Conservation (phyloP, 2,888 invertebrate species). For the Diloba caeruleocephala region DNA sequence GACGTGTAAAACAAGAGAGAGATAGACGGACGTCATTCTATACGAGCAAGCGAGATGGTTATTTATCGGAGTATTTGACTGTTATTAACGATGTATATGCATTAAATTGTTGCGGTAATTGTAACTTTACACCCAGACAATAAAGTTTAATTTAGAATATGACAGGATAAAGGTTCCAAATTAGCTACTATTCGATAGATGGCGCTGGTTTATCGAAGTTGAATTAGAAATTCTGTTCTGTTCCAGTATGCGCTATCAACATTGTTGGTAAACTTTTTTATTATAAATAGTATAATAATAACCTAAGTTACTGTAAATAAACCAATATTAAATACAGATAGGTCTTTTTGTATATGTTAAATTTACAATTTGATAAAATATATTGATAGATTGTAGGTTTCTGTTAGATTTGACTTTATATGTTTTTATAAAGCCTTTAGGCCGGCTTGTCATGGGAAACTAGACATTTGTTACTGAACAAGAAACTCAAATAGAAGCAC, state of each 20-base stretch:
- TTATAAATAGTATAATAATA: slow-evolving; percentile 10
- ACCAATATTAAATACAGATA: slow-evolving; percentile 10
- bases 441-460: slow-evolving; percentile 24
- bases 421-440: neutral
- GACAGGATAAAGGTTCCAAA: slow-evolving; percentile 25
- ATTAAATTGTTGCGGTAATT: slow-evolving; percentile 75
- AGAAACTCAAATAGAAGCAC: slow-evolving; percentile 38
- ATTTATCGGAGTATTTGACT: slow-evolving; percentile 68
- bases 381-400: slow-evolving; percentile 24
- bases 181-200: slow-evolving; percentile 67
- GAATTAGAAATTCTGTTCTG: slow-evolving; percentile 32
- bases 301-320: neutral
- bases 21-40: slow-evolving; percentile 71
- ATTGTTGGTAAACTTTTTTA: neutral
- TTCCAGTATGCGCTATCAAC: slow-evolving; percentile 16
- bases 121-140: slow-evolving; percentile 68
- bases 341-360: slow-evolving; percentile 1
- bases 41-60: slow-evolving; percentile 77
- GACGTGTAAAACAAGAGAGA: slow-evolving; percentile 82
- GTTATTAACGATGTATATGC: slow-evolving; percentile 79
- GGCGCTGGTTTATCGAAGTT: slow-evolving; percentile 72
- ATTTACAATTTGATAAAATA: slow-evolving; percentile 12
- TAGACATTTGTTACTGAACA: slow-evolving; percentile 26
- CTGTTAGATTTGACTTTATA: slow-evolving; percentile 4
- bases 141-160: slow-evolving; percentile 70